These are phyloP conservation scores for Chionodraco myersi DNA, from an alignment of 2,113 vertebrate species.

Conservation along the genomic window DNA sequence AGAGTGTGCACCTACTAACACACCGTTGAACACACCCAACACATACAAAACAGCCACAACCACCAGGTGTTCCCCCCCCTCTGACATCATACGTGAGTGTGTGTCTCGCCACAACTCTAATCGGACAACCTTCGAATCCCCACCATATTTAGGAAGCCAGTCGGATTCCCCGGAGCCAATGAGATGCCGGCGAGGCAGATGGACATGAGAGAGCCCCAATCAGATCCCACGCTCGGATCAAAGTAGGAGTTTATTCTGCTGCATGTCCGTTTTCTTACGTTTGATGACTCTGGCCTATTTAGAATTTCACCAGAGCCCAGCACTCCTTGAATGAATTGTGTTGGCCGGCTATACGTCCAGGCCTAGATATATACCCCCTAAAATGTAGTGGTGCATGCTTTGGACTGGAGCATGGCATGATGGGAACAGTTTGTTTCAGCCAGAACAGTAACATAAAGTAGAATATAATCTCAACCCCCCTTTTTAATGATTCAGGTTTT, in stretches of 20 bases:
- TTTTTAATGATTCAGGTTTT: conserved; percentile 52
- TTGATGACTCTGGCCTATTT: conserved; percentile 68
- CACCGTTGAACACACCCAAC: conserved; percentile 66
- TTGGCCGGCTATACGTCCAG: conserved; percentile 16
- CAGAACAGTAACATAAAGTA: conserved; percentile 29
- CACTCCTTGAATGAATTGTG: conserved; percentile 62
- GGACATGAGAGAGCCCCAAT: conserved; percentile 88
- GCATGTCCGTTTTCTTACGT: conserved; percentile 82
- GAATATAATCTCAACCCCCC: conserved; percentile 16
- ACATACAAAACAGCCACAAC: conserved; percentile 36
- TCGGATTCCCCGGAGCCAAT: conserved; percentile 87
- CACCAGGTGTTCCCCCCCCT: conserved; percentile 59
- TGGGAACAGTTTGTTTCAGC: conserved; percentile 59
- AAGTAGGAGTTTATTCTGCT: conserved; percentile 88
- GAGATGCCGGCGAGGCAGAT: conserved; percentile 87
- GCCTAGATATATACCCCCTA: conserved; percentile 30
- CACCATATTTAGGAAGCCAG: conserved; percentile 85
- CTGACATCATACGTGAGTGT: conserved; percentile 65
- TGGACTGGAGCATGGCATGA: conserved; percentile 85
- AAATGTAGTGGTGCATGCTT: conserved; percentile 78
- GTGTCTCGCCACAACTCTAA: conserved; percentile 79
- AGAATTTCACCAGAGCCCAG: conserved; percentile 60
- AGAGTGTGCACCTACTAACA: conserved; percentile 57
- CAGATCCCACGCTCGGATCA: conserved; percentile 88
- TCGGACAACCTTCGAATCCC: conserved; percentile 83